Evolutionary conservation across 2,888 invertebrate species (phyloP).

Genomic region (Eugnorisma glareosa): DNA sequence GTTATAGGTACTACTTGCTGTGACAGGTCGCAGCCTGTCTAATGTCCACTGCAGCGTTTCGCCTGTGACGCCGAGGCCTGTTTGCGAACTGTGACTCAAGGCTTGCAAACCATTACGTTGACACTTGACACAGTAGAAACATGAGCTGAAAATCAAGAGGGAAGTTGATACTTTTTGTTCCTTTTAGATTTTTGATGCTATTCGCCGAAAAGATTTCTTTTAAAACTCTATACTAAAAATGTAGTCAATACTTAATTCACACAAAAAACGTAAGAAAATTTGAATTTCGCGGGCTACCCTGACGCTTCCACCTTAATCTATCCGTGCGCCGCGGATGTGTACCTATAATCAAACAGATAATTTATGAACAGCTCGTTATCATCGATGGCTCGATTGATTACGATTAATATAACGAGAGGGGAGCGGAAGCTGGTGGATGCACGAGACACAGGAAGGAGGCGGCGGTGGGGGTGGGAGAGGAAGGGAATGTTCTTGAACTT

Average conservation of each 20-base stretch:
- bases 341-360: slow-evolving; percentile 9
- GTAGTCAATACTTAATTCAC: too few species aligned
- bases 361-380: slow-evolving; percentile 14
- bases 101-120: slow-evolving; percentile 11
- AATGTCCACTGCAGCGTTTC: slow-evolving; percentile 33
- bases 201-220: neutral
- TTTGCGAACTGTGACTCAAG: slow-evolving; percentile 26
- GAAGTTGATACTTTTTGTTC: neutral
- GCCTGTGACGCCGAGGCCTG: slow-evolving; percentile 13
- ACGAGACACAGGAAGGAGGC: slow-evolving; percentile 57
- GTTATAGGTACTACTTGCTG: slow-evolving; percentile 30
- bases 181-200: neutral
- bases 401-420: slow-evolving; percentile 18
- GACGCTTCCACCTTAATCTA: too few species aligned
- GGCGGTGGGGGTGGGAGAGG: slow-evolving; percentile 9
- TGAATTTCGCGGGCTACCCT: too few species aligned
- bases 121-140: neutral
- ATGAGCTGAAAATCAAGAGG: neutral
- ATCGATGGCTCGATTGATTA: slow-evolving; percentile 35
- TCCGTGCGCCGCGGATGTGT: too few species aligned
- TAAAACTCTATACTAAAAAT: neutral
- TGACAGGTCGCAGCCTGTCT: slow-evolving; percentile 54
- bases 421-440: slow-evolving; percentile 55
- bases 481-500: slow-evolving; percentile 77
- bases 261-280: too few species aligned